Percentiles rank a stretch among this genome's conserved stretches.
Evolutionary conservation across 23 tunicate species (phyloP).

Genomic region (Diplosoma virens): DNA sequence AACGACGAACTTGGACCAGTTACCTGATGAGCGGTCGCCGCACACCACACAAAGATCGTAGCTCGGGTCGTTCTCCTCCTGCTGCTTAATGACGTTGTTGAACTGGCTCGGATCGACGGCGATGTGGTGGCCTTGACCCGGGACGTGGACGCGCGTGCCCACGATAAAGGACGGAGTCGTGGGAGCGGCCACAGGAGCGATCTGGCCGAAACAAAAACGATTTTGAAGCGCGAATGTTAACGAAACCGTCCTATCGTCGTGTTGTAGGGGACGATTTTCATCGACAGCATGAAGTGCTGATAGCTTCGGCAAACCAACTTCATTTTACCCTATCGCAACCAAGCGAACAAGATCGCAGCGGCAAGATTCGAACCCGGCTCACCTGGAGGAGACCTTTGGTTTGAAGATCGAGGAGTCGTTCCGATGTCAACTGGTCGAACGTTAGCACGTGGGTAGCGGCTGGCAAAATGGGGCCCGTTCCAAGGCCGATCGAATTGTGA

Average conservation of each 20-base stretch:
- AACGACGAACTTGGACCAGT: no score
- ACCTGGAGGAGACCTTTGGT: constrained; percentile 79
- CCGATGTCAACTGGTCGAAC: constrained; percentile 73
- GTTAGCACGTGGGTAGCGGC: constrained; percentile 50
- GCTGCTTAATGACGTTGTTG: not conserved
- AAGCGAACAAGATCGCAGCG: no score
- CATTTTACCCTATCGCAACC: no score
- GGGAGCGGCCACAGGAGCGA: constrained; percentile 40
- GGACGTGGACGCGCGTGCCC: not conserved
- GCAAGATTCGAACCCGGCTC: not conserved
- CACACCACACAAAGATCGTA: constrained; percentile 80
- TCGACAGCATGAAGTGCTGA: not conserved
- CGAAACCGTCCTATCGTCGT: not conserved
- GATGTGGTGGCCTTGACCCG: constrained; percentile 43
- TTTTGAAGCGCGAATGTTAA: no score
- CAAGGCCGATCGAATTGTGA: not conserved
- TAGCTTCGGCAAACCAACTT: no score
- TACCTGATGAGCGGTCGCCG: constrained; percentile 89
- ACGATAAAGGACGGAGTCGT: constrained; percentile 51
- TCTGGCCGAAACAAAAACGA: constrained; percentile 8
- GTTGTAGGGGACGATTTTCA: not conserved
- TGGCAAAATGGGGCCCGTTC: constrained; percentile 2
- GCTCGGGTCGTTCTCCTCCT: not conserved
- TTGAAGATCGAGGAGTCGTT: constrained; percentile 62
- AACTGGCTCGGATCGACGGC: constrained; percentile 30